Conservation (phyloP, 1,140 invertebrate species). For the Triops longicaudatus region DNA sequence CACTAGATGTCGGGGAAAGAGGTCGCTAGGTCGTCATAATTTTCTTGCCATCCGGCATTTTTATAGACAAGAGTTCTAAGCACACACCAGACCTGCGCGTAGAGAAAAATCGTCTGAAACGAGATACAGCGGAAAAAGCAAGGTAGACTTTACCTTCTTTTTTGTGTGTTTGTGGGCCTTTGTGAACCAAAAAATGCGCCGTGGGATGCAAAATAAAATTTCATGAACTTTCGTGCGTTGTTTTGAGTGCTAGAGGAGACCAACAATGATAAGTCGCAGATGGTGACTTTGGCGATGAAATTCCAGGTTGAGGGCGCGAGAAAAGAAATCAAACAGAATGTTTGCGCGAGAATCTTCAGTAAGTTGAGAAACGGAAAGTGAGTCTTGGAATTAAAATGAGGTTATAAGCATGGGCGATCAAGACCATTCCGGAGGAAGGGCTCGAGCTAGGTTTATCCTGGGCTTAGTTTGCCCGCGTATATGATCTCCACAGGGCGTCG, state of each 20-base stretch:
- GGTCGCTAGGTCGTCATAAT: constrained; percentile 11
- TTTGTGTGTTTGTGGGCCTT: neutral
- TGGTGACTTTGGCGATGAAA: too few relatives aligned
- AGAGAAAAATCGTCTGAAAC: too few relatives aligned
- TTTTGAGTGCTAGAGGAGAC: too few relatives aligned
- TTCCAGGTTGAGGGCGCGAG: too few relatives aligned
- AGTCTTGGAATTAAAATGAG: neutral
- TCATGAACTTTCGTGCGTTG: too few relatives aligned
- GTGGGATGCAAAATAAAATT: too few relatives aligned
- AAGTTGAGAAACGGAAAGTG: neutral
- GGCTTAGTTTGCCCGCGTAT: neutral
- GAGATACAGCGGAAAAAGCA: neutral
- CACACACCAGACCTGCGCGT: neutral
- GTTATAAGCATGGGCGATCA: neutral
- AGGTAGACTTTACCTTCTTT: neutral
- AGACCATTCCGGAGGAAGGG: neutral
- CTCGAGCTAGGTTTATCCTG: neutral
- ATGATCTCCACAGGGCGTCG: neutral
- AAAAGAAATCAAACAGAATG: too few relatives aligned
- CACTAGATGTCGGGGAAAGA: neutral
- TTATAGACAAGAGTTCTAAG: neutral
- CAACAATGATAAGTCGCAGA: too few relatives aligned
- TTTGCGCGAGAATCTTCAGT: too few relatives aligned
- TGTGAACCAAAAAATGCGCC: too few relatives aligned
- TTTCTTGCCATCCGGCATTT: constrained; percentile 10